phyloP scores from a whole-genome alignment of 2,113 vertebrate species.

The Malurus cyaneus region DNA sequence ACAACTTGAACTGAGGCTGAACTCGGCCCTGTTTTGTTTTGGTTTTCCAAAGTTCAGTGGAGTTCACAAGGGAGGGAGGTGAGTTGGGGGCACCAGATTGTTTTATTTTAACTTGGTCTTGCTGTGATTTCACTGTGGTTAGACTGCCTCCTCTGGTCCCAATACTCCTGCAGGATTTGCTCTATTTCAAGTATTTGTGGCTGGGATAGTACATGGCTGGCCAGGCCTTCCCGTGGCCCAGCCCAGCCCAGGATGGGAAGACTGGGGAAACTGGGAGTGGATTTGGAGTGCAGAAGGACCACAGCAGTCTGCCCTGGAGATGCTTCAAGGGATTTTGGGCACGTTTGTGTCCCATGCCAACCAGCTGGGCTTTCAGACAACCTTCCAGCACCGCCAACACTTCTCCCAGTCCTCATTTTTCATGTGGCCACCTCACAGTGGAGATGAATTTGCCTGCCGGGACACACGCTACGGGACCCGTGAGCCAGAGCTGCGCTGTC shows the following conservation, averaged over 20 bases:
- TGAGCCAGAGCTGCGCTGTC: not conserved
- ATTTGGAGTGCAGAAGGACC: not conserved
- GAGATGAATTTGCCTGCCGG: not conserved
- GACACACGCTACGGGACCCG: accelerated
- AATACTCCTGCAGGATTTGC: not conserved
- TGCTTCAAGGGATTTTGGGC: not conserved
- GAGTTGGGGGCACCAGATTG: not conserved
- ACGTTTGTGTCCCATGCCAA: accelerated
- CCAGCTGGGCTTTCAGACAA: not conserved
- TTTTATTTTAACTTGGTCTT: not conserved
- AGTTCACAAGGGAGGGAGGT: not conserved
- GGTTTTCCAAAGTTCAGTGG: not conserved
- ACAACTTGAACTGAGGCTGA: not conserved
- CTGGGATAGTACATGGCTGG: not conserved
- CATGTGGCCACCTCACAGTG: accelerated
- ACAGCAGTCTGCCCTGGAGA: not conserved
- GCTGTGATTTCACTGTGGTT: not conserved
- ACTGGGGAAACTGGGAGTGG: not conserved
- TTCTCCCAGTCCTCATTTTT: not conserved
- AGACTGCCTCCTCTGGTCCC: not conserved
- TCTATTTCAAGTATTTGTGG: not conserved
- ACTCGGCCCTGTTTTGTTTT: not conserved
- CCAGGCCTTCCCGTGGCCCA: not conserved
- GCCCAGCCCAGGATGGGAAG: not conserved
- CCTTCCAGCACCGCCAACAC: accelerated